phyloP scores from a whole-genome alignment of 2,888 invertebrate genomes.

The Zootermopsis nevadensis region DNA sequence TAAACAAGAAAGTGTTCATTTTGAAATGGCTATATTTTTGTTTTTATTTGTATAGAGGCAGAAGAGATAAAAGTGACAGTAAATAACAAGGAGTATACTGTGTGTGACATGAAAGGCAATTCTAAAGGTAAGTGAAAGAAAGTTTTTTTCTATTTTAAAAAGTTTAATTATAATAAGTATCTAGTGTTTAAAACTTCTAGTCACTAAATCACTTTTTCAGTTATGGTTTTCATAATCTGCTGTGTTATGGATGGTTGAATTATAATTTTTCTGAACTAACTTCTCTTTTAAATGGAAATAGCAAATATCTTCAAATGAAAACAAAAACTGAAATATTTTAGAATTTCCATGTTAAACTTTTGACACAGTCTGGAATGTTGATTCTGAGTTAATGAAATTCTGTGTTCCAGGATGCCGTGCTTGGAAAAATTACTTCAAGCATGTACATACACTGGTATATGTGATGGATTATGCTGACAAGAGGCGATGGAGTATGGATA shows the following conservation, averaged over 20 bases:
- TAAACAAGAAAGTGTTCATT: background rate
- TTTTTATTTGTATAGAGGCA: slow-evolving; percentile 76
- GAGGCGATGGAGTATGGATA: slow-evolving; percentile 90
- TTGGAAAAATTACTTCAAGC: slow-evolving; percentile 99
- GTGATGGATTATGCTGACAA: slow-evolving; percentile 96
- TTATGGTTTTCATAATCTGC: too few species aligned
- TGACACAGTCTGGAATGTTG: too few species aligned
- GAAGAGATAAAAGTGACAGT: slow-evolving; percentile 99
- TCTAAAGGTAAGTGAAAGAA: slow-evolving; percentile 81
- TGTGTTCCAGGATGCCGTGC: slow-evolving; percentile 85
- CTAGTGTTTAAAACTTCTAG: background rate
- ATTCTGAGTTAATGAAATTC: background rate
- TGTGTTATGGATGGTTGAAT: too few species aligned
- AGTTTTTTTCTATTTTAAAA: background rate
- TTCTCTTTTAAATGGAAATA: too few species aligned
- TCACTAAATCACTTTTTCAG: too few species aligned
- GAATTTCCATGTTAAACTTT: too few species aligned
- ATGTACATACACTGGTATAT: slow-evolving; percentile 99
- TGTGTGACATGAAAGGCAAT: slow-evolving; percentile 99
- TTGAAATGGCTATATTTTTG: background rate
- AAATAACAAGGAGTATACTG: slow-evolving; percentile 99
- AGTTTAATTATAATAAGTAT: background rate
- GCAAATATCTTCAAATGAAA: too few species aligned
- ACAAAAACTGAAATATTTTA: too few species aligned
- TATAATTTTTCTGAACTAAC: too few species aligned